phyloP scores from a whole-genome alignment of 1,140 invertebrate species.

The Formica selysi region DNA sequence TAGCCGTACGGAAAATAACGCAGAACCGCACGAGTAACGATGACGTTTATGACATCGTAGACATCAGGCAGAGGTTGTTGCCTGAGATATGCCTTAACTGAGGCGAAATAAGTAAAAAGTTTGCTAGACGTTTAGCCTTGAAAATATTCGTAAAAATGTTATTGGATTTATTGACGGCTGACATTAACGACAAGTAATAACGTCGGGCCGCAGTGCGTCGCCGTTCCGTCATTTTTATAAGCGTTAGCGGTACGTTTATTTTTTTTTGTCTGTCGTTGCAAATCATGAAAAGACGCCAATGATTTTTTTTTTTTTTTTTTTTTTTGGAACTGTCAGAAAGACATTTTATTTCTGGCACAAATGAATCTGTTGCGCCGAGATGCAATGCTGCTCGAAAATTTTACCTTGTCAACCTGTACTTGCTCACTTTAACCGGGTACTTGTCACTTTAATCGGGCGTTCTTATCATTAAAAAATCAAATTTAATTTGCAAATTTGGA shows the following conservation, averaged over 20 bases:
- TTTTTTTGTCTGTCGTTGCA: background rate
- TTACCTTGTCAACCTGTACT: background rate
- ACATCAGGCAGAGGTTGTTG: constrained; percentile 39
- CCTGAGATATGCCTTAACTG: constrained; percentile 23
- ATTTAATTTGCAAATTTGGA: background rate
- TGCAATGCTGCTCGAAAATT: background rate
- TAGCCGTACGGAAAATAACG: constrained; percentile 49
- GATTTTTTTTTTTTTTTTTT: background rate
- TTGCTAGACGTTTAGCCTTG: constrained; percentile 30
- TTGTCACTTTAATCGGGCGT: no score
- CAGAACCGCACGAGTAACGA: constrained; percentile 55
- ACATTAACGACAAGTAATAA: constrained; percentile 57
- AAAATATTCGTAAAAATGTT: constrained; percentile 52
- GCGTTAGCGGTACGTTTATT: background rate
- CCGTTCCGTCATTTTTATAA: constrained; percentile 24
- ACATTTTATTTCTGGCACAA: background rate
- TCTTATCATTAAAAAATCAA: background rate
- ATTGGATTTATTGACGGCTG: constrained; percentile 54
- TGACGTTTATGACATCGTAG: constrained; percentile 67
- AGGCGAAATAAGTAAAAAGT: constrained; percentile 32
- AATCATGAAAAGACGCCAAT: constrained; percentile 19
- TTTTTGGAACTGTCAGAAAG: background rate
- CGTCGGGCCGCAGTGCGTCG: background rate
- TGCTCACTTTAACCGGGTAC: no score
- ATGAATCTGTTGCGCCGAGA: background rate